Percentiles rank a stretch among this genome's conserved stretches.
These are phyloP conservation scores for Cataglyphis hispanica DNA, from an alignment of 1,140 invertebrate genomes.

Conservation along the genomic window DNA sequence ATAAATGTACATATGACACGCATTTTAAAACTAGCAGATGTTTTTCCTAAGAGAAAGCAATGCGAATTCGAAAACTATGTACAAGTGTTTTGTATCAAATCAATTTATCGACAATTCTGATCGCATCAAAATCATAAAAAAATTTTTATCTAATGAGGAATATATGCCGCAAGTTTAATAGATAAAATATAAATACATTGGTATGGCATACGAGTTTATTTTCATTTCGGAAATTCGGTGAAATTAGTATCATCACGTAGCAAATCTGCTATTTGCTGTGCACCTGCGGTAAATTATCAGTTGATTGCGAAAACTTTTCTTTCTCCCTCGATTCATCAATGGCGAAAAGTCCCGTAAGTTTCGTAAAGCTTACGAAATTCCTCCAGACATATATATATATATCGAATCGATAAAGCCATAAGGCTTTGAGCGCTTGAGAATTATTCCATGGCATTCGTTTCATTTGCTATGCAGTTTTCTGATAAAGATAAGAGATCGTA, in stretches of 20 bases:
- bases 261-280: conserved; percentile 17
- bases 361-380: background rate
- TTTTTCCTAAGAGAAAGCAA: background rate
- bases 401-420: background rate
- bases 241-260: conserved; percentile 28
- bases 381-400: conserved; percentile 23
- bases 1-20: background rate
- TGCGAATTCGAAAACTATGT: background rate
- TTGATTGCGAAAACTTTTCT: conserved; percentile 26
- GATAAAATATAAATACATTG: background rate
- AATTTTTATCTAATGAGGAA: background rate
- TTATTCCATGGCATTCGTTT: background rate
- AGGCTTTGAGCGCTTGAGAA: background rate
- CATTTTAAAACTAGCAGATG: background rate
- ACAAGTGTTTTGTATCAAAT: background rate
- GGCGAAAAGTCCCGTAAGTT: conserved; percentile 18
- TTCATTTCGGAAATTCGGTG: background rate
- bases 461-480: background rate
- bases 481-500: background rate
- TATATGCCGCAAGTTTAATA: background rate
- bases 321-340: background rate
- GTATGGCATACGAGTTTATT: background rate
- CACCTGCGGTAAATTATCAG: conserved; percentile 3
- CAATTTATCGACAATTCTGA: background rate
- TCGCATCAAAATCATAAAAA: background rate